These are phyloP conservation scores for Crematogaster levior DNA, from an alignment of 2,888 invertebrate species.

Conservation along the genomic window DNA sequence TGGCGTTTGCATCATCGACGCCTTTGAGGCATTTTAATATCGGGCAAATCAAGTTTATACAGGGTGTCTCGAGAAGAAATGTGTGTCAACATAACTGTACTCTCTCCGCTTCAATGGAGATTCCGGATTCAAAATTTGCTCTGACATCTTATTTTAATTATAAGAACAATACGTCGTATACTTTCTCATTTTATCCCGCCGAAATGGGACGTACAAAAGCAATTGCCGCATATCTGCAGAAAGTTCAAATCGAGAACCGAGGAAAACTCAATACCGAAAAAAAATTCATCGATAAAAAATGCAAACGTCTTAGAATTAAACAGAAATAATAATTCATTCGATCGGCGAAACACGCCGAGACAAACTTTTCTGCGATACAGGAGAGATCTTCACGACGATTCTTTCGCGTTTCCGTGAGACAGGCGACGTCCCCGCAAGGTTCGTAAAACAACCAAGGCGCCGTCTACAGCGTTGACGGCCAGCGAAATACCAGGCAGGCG, in stretches of 20 bases:
- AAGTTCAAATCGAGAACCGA: background rate
- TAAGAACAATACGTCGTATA: background rate
- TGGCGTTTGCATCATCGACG: conserved; percentile 49
- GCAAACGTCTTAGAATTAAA: no score
- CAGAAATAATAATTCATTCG: background rate
- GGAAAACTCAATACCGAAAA: background rate
- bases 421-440: conserved; percentile 15
- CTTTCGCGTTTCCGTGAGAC: conserved; percentile 26
- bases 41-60: conserved; percentile 36
- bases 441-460: conserved; percentile 41
- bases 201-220: background rate
- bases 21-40: conserved; percentile 37
- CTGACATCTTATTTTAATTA: background rate
- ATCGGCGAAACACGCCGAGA: background rate
- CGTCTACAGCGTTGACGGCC: conserved; percentile 47
- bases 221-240: background rate
- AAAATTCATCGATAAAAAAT: no score
- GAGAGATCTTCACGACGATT: conserved; percentile 1
- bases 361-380: background rate
- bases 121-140: background rate
- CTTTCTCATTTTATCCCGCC: background rate
- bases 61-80: background rate
- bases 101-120: background rate
- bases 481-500: conserved; percentile 60
- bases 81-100: no score